Base-by-base conservation (phyloP, 1,140 invertebrate species). In the Microplitis demolitor region DNA sequence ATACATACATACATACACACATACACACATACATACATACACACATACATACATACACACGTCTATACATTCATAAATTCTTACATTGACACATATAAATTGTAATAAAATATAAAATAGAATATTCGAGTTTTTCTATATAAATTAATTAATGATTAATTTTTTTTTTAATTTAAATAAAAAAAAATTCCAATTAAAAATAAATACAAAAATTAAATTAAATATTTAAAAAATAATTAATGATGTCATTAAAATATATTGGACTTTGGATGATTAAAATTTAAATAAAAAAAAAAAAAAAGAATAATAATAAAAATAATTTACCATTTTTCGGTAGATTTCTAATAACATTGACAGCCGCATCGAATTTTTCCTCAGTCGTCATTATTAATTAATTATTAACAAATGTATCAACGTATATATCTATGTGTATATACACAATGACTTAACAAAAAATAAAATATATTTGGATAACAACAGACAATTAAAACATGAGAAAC, bases 271-370 rank as follows among this genome's bases (percentile, higher is more conserved):
- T 58, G 11, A 70, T 33, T 67, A 50, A 50, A 67, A 50, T 67
- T 67, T 54, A 14, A 37, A 50, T 50, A 35, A 37, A 66, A 50
- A 5, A 37, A n/a, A 24, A 4, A 53, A 14, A 39, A 67, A 58
- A 76, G 76, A 77, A 69, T 71, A 74, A 74, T 68, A 74, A 78
- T 37, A 45, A n/a, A 4, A 64, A 63, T 5, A 50, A 80, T 89
- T 89, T 86, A 96, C 95, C 95, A 90, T 95, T 92, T 90, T 96
- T 96, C 60, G 95, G 95, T 76, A 97, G 89, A 88, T 91, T 93
- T 82, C 91, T 89, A 64, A 96, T 96, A 72, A 96, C 94, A 86
- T 96, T 95, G 13, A 96, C 94, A 72, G 95, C 95, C 66, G 95
- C 94, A 79, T 92, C 89, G 83, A 97, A 97, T 86, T 93, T 94